These are phyloP conservation scores for Eustalomyia histrio DNA, from an alignment of 2,888 invertebrate species.

Conservation along the genomic window DNA sequence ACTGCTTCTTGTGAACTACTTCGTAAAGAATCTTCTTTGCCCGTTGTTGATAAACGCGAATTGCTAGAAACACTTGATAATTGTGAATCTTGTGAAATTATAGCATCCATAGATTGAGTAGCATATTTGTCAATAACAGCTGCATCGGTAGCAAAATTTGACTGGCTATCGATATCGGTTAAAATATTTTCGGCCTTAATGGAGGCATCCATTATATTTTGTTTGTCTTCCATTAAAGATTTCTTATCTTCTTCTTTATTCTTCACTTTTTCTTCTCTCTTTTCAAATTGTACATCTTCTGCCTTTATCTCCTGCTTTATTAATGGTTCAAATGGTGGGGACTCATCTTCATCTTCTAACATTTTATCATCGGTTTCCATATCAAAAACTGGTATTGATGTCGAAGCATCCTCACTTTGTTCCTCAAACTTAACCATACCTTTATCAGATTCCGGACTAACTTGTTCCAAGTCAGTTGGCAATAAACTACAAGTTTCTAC, in stretches of 20 bases:
- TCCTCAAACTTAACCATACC: constrained; percentile 79
- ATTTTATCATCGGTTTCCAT: constrained; percentile 72
- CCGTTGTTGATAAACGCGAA: constrained; percentile 81
- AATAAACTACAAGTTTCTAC: constrained; percentile 81
- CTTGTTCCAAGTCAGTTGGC: constrained; percentile 89
- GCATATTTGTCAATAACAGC: constrained; percentile 62
- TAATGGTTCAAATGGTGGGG: constrained; percentile 84
- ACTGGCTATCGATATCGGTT: constrained; percentile 33
- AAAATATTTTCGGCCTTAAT: constrained; percentile 19
- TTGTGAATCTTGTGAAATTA: constrained; percentile 82
- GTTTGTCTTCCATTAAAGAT: background rate
- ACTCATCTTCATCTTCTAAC: constrained; percentile 81
- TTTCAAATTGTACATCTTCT: constrained; percentile 16
- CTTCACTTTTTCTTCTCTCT: background rate
- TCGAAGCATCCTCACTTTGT: constrained; percentile 70
- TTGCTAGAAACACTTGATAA: constrained; percentile 84
- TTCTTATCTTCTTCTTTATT: constrained; percentile 15
- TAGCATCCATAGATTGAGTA: constrained; percentile 71
- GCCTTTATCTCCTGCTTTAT: constrained; percentile 25
- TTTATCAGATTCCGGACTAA: constrained; percentile 89
- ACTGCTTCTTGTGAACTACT: constrained; percentile 72
- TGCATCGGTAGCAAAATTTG: constrained; percentile 10
- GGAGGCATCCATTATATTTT: background rate
- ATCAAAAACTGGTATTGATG: constrained; percentile 70
- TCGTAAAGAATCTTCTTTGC: constrained; percentile 78